Conservation (phyloP, 2,888 invertebrate genomes). For the Caenorhabditis sulstoni region DNA sequence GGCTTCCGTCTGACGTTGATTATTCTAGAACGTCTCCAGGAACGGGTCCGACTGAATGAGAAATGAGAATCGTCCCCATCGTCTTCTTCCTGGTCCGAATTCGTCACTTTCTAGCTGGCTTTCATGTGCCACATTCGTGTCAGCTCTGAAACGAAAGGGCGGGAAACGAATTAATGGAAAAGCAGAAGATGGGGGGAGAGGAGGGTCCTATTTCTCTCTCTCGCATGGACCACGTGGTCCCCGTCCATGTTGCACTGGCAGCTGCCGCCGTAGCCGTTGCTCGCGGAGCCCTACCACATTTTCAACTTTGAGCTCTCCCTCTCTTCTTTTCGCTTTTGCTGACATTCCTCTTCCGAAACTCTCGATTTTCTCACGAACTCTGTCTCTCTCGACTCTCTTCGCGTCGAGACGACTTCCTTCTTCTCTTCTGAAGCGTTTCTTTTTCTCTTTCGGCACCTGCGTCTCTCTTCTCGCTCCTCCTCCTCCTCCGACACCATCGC, state of each 20-base stretch:
- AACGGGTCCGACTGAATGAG: slow-evolving; percentile 1
- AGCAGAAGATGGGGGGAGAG: slow-evolving; percentile 8
- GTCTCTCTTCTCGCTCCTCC: slow-evolving; percentile 8
- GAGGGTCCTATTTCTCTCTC: background rate
- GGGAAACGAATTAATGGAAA: background rate
- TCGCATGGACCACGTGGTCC: slow-evolving; percentile 23
- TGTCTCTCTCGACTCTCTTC: slow-evolving; percentile 29
- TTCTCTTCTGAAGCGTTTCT: slow-evolving; percentile 9
- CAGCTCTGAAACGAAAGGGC: slow-evolving; percentile 10
- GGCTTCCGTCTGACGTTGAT: too few relatives aligned
- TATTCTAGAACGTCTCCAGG: too few relatives aligned
- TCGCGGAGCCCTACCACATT: slow-evolving; percentile 20
- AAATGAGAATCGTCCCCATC: slow-evolving; percentile 5
- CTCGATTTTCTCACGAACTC: slow-evolving; percentile 42
- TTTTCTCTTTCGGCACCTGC: slow-evolving; percentile 22
- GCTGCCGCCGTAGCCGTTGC: background rate
- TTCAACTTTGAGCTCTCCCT: slow-evolving; percentile 42
- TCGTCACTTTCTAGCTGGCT: slow-evolving; percentile 18
- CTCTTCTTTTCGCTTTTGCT: slow-evolving; percentile 18
- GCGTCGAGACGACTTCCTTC: background rate
- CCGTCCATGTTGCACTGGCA: slow-evolving; percentile 23
- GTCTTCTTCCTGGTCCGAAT: background rate
- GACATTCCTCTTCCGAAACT: slow-evolving; percentile 26
- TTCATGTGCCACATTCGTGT: slow-evolving; percentile 26
- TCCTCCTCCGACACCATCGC: slow-evolving; percentile 7